Conservation (phyloP, 2,888 invertebrate genomes). For the Teleiodes luculella region DNA sequence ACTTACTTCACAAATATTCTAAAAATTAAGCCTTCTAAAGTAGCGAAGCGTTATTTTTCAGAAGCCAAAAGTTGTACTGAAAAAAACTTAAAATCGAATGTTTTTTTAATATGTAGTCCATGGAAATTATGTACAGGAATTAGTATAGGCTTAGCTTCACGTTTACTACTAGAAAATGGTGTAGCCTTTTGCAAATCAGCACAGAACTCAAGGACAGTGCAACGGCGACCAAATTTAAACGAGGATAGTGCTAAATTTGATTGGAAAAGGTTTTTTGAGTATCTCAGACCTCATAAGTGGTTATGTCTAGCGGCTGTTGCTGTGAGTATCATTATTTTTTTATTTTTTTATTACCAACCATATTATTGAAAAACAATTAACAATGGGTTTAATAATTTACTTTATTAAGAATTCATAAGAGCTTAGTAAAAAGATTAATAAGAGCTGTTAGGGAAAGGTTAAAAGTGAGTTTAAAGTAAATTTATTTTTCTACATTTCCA, state of each 20-base stretch:
- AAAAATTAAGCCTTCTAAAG: conserved; percentile 52
- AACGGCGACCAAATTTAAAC: conserved; percentile 69
- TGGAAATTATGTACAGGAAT: conserved; percentile 72
- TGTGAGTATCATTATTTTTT: conserved; percentile 74
- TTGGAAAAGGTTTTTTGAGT: conserved; percentile 85
- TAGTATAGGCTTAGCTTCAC: conserved; percentile 59
- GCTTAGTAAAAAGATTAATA: too few relatives aligned
- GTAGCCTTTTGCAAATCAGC: conserved; percentile 83
- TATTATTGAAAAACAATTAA: too few relatives aligned
- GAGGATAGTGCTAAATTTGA: conserved; percentile 83
- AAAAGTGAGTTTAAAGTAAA: background rate
- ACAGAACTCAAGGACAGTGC: conserved; percentile 72
- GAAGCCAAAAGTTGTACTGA: conserved; percentile 45
- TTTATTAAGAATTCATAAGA: too few relatives aligned
- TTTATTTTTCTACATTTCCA: conserved; percentile 58
- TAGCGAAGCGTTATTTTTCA: conserved; percentile 47
- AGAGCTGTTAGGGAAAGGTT: too few relatives aligned
- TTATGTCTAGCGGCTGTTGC: conserved; percentile 86
- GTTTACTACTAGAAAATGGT: conserved; percentile 61
- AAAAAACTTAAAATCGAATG: conserved; percentile 46
- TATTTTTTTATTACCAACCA: too few relatives aligned
- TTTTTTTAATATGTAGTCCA: conserved; percentile 53
- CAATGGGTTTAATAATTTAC: too few relatives aligned
- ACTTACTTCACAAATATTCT: conserved; percentile 46
- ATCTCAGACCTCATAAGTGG: conserved; percentile 87